Base-by-base conservation (phyloP, 2,888 invertebrate species). In the Campoplex capitator region DNA sequence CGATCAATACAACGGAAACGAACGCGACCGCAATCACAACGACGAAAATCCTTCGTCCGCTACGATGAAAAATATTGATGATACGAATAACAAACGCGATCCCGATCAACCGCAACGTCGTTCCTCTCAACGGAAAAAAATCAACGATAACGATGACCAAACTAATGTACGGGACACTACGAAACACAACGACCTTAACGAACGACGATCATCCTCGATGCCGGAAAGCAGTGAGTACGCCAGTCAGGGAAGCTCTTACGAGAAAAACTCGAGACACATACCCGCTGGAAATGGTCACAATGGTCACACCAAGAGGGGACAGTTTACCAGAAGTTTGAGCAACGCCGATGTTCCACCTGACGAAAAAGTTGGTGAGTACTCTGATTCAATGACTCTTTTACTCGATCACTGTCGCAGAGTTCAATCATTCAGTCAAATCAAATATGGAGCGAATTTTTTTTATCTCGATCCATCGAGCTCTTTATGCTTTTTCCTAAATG, bases 341-440 rank as follows among this genome's bases (percentile, higher is more conserved):
- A 97, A 97, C 94, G 96, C 97, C 35, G 98, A 98, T 92, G 97
- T 97, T 75, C 97, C 97, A 54, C 96, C 97, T 13, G 98, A 98
- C 92, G 98, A 98, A 94, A 98, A 98, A 96, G 97, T 96, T 91
- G 97, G 97, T 97, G 92, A 95, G 95, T 93, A 16, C 8, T 16
- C 38, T 23, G 23, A 23, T 23, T 23, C 23, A 23, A 23, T 23
- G 23, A 23, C 23, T 23, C 23, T 23, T 23, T 23, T 23, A 23
- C 23, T 23, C 23, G 0, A 23, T 23, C 23, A 23, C 23, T 23
- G 23, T 23, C 23, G 23, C 23, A 23, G 23, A 23, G 23, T 16
- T 16, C 13, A 48, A 3, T 16, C 16, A 9, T 48, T 48, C 16
- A 16, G 3, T 48, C 16, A 1, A 1, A 51, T 51, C 18, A 18